Base-by-base conservation (phyloP, 1,140 invertebrate species). In the Dinoponera quadriceps region DNA sequence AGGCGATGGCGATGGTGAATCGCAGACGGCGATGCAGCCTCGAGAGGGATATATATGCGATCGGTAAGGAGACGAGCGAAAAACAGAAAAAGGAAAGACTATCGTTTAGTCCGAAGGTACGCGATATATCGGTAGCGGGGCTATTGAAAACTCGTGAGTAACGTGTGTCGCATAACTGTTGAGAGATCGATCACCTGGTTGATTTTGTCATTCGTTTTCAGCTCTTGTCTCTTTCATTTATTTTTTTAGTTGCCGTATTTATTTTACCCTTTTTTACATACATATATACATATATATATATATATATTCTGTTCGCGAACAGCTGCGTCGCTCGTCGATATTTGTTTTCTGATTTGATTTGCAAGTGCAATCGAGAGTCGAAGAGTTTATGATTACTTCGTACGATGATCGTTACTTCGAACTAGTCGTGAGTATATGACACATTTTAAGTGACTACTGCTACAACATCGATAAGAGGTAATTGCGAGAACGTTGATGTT, bases 211-310 rank as follows among this genome's bases (percentile, higher is more conserved):
- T 3, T 9, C 38, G 55, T 62, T 54, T 33, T 68, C 9, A 14
- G 55, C 33, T 74, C 63, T 83, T 71, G 72, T 85, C 81, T 84
- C 82, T 82, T 9, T 44, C 38, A 63, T 81, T 49, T 73, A 89
- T 90, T 88, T 90, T 90, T 87, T 89, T 91, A 91, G 85, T 89
- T 87, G 89, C 82, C 71, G 49, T 93, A 93, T 92, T 92, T 93
- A 92, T 93, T 93, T 91, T 90, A 89, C 91, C 90, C 83, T 89
- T 90, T 89, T 91, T 72, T 88, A 87, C 86, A 83, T 84, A 82
- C 66, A 63, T 48, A 71, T 65, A 82, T 33, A 33, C 69, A 69
- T 84, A 87, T 88, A 83, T 84, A 82, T 62, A 63, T 48, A 71
- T 65, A 82, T 33, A 33, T 74, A 69, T 84, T 77, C 68, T 60